Evolutionary conservation across 2,888 invertebrate genomes (phyloP).

Genomic region (Euclidia mi): DNA sequence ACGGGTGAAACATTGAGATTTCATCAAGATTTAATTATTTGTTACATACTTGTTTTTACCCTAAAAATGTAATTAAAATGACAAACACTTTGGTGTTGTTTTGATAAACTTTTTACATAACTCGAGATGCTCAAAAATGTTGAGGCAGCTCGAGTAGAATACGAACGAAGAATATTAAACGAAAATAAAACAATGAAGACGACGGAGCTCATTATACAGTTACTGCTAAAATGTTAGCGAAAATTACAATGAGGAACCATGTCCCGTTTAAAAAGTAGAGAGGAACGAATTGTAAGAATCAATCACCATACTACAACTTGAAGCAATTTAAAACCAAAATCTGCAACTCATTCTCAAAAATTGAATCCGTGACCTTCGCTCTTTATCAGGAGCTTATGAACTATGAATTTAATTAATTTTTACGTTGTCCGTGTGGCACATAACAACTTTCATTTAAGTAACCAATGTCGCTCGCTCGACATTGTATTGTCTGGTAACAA

Average conservation of each 20-base stretch:
- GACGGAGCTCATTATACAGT: conserved; percentile 7
- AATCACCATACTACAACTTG: conserved; percentile 26
- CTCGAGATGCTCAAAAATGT: no score
- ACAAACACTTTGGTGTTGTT: no score
- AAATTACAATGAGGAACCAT: not conserved
- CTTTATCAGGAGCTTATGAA: conserved; percentile 55
- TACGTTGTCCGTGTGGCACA: conserved; percentile 45
- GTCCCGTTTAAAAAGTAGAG: conserved; percentile 4
- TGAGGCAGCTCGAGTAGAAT: no score
- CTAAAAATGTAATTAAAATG: no score
- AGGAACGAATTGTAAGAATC: conserved; percentile 25
- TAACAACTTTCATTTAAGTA: conserved; percentile 68
- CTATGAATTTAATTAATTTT: conserved; percentile 60
- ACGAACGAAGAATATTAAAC: no score
- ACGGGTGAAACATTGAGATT: no score
- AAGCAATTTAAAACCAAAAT: conserved; percentile 51
- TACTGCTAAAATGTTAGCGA: not conserved
- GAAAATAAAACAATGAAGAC: no score
- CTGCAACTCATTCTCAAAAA: conserved; percentile 68
- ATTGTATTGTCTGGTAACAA: conserved; percentile 46
- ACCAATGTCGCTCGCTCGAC: conserved; percentile 64
- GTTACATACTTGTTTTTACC: no score
- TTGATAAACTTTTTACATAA: no score
- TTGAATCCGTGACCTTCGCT: conserved; percentile 68
- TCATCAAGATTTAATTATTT: no score